phyloP scores from a whole-genome alignment of 2,113 vertebrate genomes.

The Tachycineta bicolor region DNA sequence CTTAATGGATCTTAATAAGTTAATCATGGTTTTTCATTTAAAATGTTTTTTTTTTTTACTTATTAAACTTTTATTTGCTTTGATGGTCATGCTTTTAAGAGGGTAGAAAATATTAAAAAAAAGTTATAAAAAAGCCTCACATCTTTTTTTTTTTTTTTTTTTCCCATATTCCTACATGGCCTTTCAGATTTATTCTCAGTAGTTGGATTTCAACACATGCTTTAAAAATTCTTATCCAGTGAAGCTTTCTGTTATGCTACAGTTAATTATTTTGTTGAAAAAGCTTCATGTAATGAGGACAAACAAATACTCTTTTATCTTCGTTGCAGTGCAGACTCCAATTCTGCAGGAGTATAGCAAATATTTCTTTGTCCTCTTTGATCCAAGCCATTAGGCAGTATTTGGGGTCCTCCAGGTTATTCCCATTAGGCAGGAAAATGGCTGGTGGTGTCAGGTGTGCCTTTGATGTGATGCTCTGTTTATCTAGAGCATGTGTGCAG shows the following conservation, averaged over 20 bases:
- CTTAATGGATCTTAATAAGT: conserved; percentile 85
- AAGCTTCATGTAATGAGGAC: conserved; percentile 31
- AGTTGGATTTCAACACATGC: conserved; percentile 15
- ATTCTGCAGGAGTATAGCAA: conserved; percentile 5
- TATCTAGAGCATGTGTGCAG: rapidly evolving
- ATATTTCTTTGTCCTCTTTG: conserved; percentile 16
- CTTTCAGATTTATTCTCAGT: conserved; percentile 45
- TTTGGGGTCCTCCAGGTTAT: conserved; percentile 34
- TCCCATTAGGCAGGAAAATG: conserved; percentile 19
- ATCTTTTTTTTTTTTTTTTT: neutral
- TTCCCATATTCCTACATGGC: neutral
- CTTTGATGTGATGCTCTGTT: conserved; percentile 13
- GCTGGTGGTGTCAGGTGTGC: neutral
- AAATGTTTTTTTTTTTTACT: conserved; percentile 76
- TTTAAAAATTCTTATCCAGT: neutral
- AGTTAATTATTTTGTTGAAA: conserved; percentile 56
- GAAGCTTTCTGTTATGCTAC: conserved; percentile 20
- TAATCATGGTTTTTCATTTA: conserved; percentile 84
- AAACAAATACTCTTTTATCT: conserved; percentile 53
- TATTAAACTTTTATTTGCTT: conserved; percentile 81
- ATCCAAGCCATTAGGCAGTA: conserved; percentile 34
- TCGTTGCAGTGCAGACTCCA: neutral
- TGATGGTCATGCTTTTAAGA: conserved; percentile 67
- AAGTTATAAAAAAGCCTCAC: conserved; percentile 14
- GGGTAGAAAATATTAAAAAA: conserved; percentile 43